Conservation (phyloP, 2,797 vertebrate genomes). For the Leptatherina wallacei region DNA sequence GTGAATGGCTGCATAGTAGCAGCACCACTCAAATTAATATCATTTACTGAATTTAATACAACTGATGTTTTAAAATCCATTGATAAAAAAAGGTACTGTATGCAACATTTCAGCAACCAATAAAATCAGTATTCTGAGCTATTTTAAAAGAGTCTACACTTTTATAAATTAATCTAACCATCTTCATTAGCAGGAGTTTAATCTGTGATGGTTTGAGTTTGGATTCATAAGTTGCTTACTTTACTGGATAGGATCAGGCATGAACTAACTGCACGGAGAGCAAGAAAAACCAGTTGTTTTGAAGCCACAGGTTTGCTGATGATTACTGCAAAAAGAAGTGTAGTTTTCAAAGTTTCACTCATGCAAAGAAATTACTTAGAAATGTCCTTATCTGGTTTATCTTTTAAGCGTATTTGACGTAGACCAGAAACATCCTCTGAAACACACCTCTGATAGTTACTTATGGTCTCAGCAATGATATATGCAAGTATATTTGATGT, state of each 20-base stretch:
- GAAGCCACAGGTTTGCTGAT: not conserved
- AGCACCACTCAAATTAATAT: constrained; percentile 1
- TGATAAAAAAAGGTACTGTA: not conserved
- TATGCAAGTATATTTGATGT: constrained; percentile 2
- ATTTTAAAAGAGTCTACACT: too few relatives aligned
- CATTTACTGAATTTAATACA: constrained; percentile 19
- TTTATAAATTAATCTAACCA: not conserved
- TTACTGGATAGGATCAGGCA: not conserved
- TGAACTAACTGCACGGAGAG: not conserved
- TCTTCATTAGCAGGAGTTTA: not conserved
- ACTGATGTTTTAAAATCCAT: constrained; percentile 9
- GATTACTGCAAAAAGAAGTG: not conserved
- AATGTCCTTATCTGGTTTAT: not conserved
- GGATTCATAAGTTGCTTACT: constrained; percentile 7
- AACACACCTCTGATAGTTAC: not conserved
- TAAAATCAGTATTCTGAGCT: constrained; percentile 1
- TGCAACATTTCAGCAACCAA: not conserved
- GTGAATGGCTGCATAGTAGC: not conserved
- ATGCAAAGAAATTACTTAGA: not conserved
- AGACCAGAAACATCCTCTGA: not conserved
- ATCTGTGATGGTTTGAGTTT: not conserved
- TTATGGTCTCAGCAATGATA: not conserved
- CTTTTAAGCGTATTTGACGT: not conserved
- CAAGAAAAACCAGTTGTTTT: constrained; percentile 11
- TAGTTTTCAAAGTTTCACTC: not conserved